These are phyloP conservation scores for Helicoverpa assulta DNA, from an alignment of 2,888 invertebrate species.

Conservation along the genomic window DNA sequence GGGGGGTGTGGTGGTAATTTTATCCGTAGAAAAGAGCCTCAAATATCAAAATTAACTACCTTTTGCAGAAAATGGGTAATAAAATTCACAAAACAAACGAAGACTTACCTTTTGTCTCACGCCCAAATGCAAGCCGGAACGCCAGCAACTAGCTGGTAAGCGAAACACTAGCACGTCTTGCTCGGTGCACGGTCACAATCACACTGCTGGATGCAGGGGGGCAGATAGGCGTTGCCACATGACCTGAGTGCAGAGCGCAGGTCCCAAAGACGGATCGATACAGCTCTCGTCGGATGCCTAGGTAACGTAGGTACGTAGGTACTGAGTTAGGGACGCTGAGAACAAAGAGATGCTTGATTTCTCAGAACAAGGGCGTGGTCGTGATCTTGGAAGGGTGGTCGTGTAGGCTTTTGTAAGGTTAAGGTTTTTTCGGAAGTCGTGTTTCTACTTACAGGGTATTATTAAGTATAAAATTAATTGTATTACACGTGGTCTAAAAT, in stretches of 20 bases:
- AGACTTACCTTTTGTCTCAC: conserved; percentile 19
- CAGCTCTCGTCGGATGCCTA: not conserved
- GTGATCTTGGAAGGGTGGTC: not conserved
- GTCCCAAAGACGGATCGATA: conserved; percentile 24
- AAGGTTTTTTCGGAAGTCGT: no score
- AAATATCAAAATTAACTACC: no score
- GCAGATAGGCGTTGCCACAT: not conserved
- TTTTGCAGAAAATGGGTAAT: no score
- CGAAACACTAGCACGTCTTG: conserved; percentile 15
- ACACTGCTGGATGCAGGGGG: conserved; percentile 33
- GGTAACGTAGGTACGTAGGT: not conserved
- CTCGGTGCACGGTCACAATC: conserved; percentile 29
- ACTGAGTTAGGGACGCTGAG: not conserved
- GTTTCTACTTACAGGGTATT: no score
- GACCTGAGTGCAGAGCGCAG: conserved; percentile 38
- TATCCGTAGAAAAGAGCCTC: no score
- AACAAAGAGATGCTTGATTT: conserved; percentile 1
- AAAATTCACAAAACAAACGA: no score
- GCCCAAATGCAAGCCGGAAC: conserved; percentile 1
- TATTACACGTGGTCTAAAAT: no score
- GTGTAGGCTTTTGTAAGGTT: no score
- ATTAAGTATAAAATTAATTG: no score
- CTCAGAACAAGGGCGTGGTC: not conserved
- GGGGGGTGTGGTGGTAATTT: no score
- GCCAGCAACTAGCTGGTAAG: not conserved